Conservation (phyloP, 2,113 vertebrate species). For the Ictidomys tridecemlineatus region DNA sequence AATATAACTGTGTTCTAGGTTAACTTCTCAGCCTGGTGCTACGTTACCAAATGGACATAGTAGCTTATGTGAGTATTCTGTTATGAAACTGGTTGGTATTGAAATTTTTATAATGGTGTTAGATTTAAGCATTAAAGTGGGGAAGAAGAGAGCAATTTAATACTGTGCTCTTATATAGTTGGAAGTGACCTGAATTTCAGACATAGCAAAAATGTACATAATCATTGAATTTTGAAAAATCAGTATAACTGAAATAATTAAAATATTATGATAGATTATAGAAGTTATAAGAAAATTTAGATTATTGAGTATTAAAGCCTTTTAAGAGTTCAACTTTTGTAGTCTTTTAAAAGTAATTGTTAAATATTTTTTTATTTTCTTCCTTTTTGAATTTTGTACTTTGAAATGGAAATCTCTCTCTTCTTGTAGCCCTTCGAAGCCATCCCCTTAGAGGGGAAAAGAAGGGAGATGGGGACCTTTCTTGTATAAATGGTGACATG, state of each 20-base stretch:
- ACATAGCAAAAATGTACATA: conserved; percentile 66
- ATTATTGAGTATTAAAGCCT: conserved; percentile 57
- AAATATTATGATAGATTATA: conserved; percentile 57
- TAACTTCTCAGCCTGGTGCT: conserved; percentile 94
- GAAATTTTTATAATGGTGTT: conserved; percentile 59
- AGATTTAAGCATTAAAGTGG: conserved; percentile 62
- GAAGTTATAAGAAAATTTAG: conserved; percentile 54
- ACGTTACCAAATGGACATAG: conserved; percentile 96
- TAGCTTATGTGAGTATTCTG: conserved; percentile 92
- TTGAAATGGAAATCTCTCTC: conserved; percentile 86
- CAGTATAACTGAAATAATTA: conserved; percentile 41
- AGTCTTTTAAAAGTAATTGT: conserved; percentile 75
- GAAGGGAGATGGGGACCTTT: conserved; percentile 93
- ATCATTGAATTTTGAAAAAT: conserved; percentile 59
- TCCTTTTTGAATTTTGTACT: conserved; percentile 75
- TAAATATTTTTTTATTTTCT: conserved; percentile 22
- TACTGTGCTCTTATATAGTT: conserved; percentile 45
- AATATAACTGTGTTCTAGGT: conserved; percentile 89
- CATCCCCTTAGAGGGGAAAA: conserved; percentile 93
- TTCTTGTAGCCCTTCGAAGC: conserved; percentile 93
- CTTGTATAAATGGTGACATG: conserved; percentile 97
- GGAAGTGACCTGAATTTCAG: conserved; percentile 58
- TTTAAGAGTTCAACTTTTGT: conserved; percentile 57
- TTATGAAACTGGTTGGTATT: conserved; percentile 65
- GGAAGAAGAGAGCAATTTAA: conserved; percentile 40